Evolutionary conservation across 2,797 vertebrate species (phyloP), one percentile per base, ranked within the genome.

Genomic region (Brachyalestes nurse): DNA sequence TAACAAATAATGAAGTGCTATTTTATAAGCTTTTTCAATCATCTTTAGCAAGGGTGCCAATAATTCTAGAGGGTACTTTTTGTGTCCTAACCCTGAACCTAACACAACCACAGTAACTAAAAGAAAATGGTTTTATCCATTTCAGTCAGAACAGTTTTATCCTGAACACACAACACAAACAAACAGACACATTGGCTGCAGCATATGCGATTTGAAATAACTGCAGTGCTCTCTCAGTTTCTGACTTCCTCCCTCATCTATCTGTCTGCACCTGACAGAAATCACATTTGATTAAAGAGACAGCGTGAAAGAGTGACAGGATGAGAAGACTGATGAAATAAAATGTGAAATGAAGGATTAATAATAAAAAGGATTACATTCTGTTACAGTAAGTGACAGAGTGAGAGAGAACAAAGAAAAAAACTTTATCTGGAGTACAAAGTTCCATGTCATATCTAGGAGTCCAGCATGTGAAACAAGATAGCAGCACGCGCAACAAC

Each of bases 181-280:
- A 79, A 62, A 65, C 19, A n/a, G 21, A 25, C 77, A 60, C 71
- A 82, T 40, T 77, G 13, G 28, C 8, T 61, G 82, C 87, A 86
- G 86, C 86, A 55, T 85, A 82, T 82, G 13, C 61, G 86, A 86
- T 88, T 60, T 90, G 87, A 90, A 87, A 87, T 88, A 90, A 90
- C 90, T 91, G 87, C 60, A 7, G 28, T 10, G 16, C 47, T 40
- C 45, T 51, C 51, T n/a, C 45, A 55, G 6, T 38, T 38, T 55
- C 53, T 7, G 23, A 19, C n/a, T 71, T 16, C n/a, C 40, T 38
- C 64, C 66, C 73, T 16, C 51, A 75, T 62, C 71, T 34, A 72
- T 70, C 67, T 64, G 25, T 70, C 67, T 64, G 25, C 12, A 64
- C 67, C 60, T 76, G 75, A 57, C 67, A 82, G 38, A 66, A 67